Conservation (phyloP, 2,113 vertebrate species). For the Dasyprocta punctata region DNA sequence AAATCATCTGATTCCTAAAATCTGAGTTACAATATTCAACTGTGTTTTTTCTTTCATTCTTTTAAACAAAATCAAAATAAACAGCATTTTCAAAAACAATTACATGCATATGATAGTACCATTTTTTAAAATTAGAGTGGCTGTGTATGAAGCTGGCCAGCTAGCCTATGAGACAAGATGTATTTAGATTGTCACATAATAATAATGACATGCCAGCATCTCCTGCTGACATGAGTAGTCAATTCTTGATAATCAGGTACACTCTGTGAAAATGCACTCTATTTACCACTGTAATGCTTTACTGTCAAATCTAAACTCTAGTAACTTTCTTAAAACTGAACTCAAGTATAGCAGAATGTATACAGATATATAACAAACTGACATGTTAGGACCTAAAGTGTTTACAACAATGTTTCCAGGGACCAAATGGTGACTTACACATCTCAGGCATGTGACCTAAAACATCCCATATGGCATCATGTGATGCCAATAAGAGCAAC, state of each 20-base stretch:
- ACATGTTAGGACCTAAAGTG: no score
- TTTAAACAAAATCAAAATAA: constrained; percentile 50
- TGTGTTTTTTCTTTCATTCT: constrained; percentile 8
- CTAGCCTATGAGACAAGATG: background rate
- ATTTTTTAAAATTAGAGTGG: background rate
- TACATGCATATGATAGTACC: background rate
- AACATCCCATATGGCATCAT: no score
- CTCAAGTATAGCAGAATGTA: background rate
- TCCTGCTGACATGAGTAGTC: background rate
- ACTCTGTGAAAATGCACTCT: background rate
- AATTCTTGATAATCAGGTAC: background rate
- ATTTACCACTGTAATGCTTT: background rate
- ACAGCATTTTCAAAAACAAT: background rate
- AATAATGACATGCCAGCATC: background rate
- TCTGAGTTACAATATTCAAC: background rate
- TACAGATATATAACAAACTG: background rate
- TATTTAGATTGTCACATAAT: background rate
- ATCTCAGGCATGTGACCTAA: no score
- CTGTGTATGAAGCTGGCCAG: constrained; percentile 1
- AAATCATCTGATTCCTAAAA: background rate
- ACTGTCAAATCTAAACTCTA: background rate
- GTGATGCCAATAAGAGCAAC: no score
- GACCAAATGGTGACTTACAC: no score
- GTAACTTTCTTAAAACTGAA: background rate
- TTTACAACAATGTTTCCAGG: no score